phyloP scores from a whole-genome alignment of 2,797 vertebrate species.

The Hoplostethus atlanticus region DNA sequence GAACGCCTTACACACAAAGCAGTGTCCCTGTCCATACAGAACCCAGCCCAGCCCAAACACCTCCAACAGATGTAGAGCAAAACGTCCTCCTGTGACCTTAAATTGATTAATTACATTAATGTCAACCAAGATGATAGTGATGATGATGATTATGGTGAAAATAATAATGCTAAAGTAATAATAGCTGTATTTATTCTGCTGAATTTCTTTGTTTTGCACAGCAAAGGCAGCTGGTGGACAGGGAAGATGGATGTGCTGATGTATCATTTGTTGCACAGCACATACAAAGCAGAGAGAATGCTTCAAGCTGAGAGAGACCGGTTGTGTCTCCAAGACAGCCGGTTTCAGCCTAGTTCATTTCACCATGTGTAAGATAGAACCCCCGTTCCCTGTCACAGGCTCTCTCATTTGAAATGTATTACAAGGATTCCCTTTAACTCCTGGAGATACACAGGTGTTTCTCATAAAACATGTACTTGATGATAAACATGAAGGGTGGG shows the following conservation, averaged over 20 bases:
- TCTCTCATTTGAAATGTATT: slow-evolving; percentile 47
- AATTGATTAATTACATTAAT: slow-evolving; percentile 78
- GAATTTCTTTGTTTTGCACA: slow-evolving; percentile 98
- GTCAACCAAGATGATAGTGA: slow-evolving; percentile 63
- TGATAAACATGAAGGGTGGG: slow-evolving; percentile 59
- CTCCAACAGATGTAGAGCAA: slow-evolving; percentile 54
- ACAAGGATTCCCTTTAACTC: slow-evolving; percentile 76
- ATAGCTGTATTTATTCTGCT: slow-evolving; percentile 97
- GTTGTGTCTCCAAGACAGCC: slow-evolving; percentile 69
- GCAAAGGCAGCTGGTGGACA: slow-evolving; percentile 96
- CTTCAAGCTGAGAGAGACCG: slow-evolving; percentile 41
- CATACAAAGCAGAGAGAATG: slow-evolving; percentile 72
- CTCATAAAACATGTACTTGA: slow-evolving; percentile 63
- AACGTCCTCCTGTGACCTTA: slow-evolving; percentile 88
- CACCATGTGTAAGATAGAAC: slow-evolving; percentile 62
- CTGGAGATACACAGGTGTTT: slow-evolving; percentile 81
- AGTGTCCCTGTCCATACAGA: slow-evolving; percentile 84
- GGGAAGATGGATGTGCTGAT: slow-evolving; percentile 80
- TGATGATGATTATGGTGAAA: slow-evolving; percentile 71
- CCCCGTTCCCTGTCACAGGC: slow-evolving; percentile 18
- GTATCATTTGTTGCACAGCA: slow-evolving; percentile 72
- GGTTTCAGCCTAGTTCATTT: slow-evolving; percentile 55
- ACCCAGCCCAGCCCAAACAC: slow-evolving; percentile 50
- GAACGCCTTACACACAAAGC: slow-evolving; percentile 91
- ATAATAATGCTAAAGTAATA: slow-evolving; percentile 87